Percentiles rank a stretch among this genome's conserved stretches.
Evolutionary conservation across 1,140 invertebrate genomes (phyloP).

Genomic region (Plectus sambesii): DNA sequence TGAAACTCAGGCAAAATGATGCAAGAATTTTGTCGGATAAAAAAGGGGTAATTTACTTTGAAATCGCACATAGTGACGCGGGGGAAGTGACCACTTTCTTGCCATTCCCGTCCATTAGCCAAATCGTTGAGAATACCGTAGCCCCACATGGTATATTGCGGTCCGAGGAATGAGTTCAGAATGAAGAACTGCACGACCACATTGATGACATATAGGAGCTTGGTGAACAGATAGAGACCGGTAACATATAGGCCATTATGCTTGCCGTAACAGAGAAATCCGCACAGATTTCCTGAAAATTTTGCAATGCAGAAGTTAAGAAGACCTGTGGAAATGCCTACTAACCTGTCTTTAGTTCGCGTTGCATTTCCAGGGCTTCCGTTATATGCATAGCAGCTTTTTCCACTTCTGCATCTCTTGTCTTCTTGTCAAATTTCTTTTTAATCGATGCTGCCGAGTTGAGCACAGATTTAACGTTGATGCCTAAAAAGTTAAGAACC

Average conservation of each 20-base stretch:
- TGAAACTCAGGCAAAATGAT: slow-evolving; percentile 44
- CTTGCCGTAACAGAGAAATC: too few species aligned
- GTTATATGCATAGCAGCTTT: slow-evolving; percentile 34
- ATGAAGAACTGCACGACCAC: slow-evolving; percentile 51
- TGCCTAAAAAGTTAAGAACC: too few species aligned
- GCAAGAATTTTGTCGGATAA: neutral
- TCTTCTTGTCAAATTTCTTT: slow-evolving; percentile 36
- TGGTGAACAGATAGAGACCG: slow-evolving; percentile 50
- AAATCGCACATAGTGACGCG: slow-evolving; percentile 52
- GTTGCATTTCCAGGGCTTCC: slow-evolving; percentile 42
- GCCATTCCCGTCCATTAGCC: slow-evolving; percentile 47
- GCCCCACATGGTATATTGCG: slow-evolving; percentile 50
- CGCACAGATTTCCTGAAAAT: too few species aligned
- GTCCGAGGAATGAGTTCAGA: slow-evolving; percentile 50
- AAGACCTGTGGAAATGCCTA: too few species aligned
- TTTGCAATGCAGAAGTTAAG: too few species aligned
- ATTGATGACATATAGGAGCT: slow-evolving; percentile 50
- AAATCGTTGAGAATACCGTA: slow-evolving; percentile 48
- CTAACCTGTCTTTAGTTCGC: slow-evolving; percentile 34
- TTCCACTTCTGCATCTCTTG: slow-evolving; percentile 31
- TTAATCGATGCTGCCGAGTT: slow-evolving; percentile 40
- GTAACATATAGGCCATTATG: slow-evolving; percentile 50
- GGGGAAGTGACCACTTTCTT: slow-evolving; percentile 45
- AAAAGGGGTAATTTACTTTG: slow-evolving; percentile 45
- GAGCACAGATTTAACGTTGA: slow-evolving; percentile 41